A percentile compares a stretch with the other conserved stretches of the same genome.
phyloP scores from a whole-genome alignment of 2,113 vertebrate species.

The Sphaerodactylus townsendi region DNA sequence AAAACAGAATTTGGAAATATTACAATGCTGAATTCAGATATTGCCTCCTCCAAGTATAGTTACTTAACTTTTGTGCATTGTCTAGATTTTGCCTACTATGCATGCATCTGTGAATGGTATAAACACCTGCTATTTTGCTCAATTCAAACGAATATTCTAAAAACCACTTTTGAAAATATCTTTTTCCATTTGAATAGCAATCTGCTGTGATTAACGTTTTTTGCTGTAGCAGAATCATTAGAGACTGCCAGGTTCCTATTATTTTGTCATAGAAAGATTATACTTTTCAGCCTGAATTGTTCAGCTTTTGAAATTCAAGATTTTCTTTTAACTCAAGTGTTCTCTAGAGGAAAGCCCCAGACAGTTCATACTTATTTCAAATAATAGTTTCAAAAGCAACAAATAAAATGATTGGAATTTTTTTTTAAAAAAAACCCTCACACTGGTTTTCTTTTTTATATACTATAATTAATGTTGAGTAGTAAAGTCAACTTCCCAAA shows the following conservation, averaged over 20 bases:
- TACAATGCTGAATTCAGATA: neutral
- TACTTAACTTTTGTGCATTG: neutral
- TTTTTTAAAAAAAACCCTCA: neutral
- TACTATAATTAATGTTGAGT: neutral
- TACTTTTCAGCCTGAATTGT: slow-evolving; percentile 17
- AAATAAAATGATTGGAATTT: neutral
- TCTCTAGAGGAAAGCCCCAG: slow-evolving; percentile 18
- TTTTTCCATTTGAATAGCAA: slow-evolving; percentile 13
- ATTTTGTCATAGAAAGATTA: slow-evolving; percentile 35
- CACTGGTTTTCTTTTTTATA: neutral
- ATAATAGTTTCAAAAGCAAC: neutral
- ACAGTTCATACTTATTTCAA: slow-evolving; percentile 6
- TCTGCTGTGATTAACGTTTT: slow-evolving; percentile 7
- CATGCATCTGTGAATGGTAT: neutral
- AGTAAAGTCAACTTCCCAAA: neutral
- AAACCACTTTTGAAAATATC: neutral
- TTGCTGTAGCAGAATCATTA: neutral
- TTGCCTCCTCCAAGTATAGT: neutral
- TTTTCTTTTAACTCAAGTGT: slow-evolving; percentile 7
- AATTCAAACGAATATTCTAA: slow-evolving; percentile 7
- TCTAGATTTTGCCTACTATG: slow-evolving; percentile 1
- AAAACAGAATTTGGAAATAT: neutral
- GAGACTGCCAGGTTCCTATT: slow-evolving; percentile 10
- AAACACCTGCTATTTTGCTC: slow-evolving; percentile 14
- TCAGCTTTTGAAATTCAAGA: neutral